Evolutionary conservation across 1,140 invertebrate genomes (phyloP), one percentile per base, ranked within the genome.

Genomic region (Agraylea sexmaculata): DNA sequence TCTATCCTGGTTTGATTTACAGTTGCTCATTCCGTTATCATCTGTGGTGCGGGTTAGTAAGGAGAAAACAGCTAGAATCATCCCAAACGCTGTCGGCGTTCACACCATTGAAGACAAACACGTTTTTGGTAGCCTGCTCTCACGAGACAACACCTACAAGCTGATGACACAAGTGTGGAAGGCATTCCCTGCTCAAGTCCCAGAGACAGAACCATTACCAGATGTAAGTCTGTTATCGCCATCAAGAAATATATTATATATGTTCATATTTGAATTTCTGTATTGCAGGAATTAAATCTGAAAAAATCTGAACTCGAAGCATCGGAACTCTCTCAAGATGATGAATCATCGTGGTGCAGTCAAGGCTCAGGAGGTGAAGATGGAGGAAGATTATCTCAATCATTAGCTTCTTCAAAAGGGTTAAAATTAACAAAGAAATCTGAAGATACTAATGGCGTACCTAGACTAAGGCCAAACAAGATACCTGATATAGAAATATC

Each of bases 61-160:
- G 56, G 87, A 92, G 63, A 88, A 87, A 66, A 89, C 86, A 43
- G 88, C 87, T 2, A 75, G 81, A 45, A 86, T 94, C 22, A 83
- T 86, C 52, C 88, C 88, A 20, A 93, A 93, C 65, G 88, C 88
- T 16, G 83, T 94, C 30, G 87, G 87, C 13, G 75, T 94, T 13
- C 74, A 77, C 21, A 87, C 85, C n/a, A 64, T 74, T 18, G 76
- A 81, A 45, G 84, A 87, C 51, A 83, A 87, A 43, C 87, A 89
- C 60, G 83, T 91, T 13, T 92, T 94, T 62, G 83, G 84, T 21
- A 90, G 86, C 35, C 72, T 94, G 44, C 71, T 93, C 27, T 90
- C 87, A 16, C 66, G 88, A 27, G 87, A 94, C 56, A 77, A 77
- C 43, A 87, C 87, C 0, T 90, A 80, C 64, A 80, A 81, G 53